Conservation (phyloP, 2,113 vertebrate genomes). For the Hemiscyllium ocellatum region DNA sequence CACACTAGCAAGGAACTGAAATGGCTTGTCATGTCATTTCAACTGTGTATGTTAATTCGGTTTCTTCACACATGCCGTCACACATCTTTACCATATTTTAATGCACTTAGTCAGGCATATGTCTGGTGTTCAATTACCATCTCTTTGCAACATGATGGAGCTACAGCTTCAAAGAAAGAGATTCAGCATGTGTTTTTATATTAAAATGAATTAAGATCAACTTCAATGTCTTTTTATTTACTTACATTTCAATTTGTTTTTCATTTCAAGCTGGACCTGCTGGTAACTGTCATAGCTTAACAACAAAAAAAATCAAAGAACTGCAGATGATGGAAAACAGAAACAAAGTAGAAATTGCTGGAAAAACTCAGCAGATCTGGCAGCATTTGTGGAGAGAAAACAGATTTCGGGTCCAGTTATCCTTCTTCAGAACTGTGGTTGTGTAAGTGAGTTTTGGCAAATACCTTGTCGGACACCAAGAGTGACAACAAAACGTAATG, state of each 20-base stretch:
- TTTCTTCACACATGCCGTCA: not conserved
- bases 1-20: not conserved
- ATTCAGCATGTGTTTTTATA: not conserved
- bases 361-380: too few species aligned
- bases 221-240: not conserved
- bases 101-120: not conserved
- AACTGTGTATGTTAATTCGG: not conserved
- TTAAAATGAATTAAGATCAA: not conserved
- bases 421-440: too few species aligned
- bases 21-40: not conserved
- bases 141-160: not conserved
- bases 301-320: too few species aligned
- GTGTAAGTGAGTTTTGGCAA: too few species aligned
- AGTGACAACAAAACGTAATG: too few species aligned
- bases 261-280: not conserved
- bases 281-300: not conserved
- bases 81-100: not conserved
- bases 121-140: not conserved
- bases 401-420: too few species aligned
- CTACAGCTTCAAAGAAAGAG: not conserved
- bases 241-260: not conserved
- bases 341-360: too few species aligned
- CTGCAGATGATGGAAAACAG: too few species aligned
- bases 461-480: too few species aligned
- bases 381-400: too few species aligned